Base-by-base conservation (phyloP, 2,888 invertebrate genomes). In the Anorthoa munda region DNA sequence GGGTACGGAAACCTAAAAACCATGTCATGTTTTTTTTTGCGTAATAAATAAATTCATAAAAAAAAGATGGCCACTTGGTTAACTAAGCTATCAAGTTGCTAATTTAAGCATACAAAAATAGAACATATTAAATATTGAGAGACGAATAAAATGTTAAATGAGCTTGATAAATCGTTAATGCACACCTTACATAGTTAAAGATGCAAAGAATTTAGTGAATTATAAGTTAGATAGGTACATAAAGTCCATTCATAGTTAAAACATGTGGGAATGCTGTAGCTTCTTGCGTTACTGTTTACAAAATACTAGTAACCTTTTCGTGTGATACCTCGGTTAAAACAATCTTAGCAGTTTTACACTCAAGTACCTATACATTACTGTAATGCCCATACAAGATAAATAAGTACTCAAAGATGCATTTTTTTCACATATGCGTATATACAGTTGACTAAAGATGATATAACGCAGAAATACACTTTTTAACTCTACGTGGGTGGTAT, bases 241-340 rank as follows among this genome's bases (percentile, higher is more conserved):
- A 77, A 74, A 67, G 55, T 50, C 26, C 21, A 75, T 72, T 64
- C 12, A 56, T 17, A 56, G 59, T 45, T 65, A 56, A 71, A 56
- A 7, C 15, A 77, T 80, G 80, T 74, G 73, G 45, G 83, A 81
- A 82, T 82, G 68, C 66, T 61, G 79, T 70, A 69, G 21, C 68
- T 53, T 66, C 66, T 79, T 66, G 66, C 63, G 45, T 65, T 61
- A 51, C 77, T 66, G 61, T 70, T 31, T 77, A 70, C 51, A 46
- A 71, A 76, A 77, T 66, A 61, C 77, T 50, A 63, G n/a, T 73
- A 69, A 82, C 74, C 83, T 82, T 77, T 83, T 59, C 61, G 56
- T 26, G 46, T 48, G 45, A 13, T 17, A 53, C 45, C 26, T 66
- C 17, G 53, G 51, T 55, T 61, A 18, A 21, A 61, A 74, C 18